phyloP scores from a whole-genome alignment of 2,888 invertebrate genomes.

The Cepaea hortensis region DNA sequence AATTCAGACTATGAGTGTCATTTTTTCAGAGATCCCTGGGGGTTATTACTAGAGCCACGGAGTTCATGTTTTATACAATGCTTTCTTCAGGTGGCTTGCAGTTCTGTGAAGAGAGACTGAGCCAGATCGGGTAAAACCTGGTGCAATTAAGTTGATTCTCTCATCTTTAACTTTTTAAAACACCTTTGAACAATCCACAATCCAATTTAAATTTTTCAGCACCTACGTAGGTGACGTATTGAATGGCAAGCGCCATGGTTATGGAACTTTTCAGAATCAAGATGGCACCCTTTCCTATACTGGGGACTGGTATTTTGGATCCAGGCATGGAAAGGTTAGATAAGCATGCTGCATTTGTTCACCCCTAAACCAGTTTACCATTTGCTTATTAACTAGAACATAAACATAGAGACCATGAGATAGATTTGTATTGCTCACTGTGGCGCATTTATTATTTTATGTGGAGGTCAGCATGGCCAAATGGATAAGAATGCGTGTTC shows the following conservation, averaged over 20 bases:
- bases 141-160: too few relatives aligned
- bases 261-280: slow-evolving; percentile 69
- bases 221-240: slow-evolving; percentile 75
- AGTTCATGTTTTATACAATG: too few relatives aligned
- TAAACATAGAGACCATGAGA: too few relatives aligned
- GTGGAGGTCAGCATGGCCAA: too few relatives aligned
- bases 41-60: too few relatives aligned
- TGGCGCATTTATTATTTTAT: not conserved
- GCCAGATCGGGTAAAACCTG: too few relatives aligned
- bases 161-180: too few relatives aligned
- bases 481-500: too few relatives aligned
- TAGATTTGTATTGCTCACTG: not conserved
- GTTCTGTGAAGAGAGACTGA: too few relatives aligned
- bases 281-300: slow-evolving; percentile 68
- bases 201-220: slow-evolving; percentile 57
- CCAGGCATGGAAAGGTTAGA: slow-evolving; percentile 74
- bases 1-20: too few relatives aligned
- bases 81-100: too few relatives aligned
- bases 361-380: not conserved
- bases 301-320: slow-evolving; percentile 75
- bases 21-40: too few relatives aligned
- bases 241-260: slow-evolving; percentile 75
- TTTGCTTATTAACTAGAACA: not conserved
- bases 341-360: not conserved
- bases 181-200: not conserved